Evolutionary conservation across 53 echinoderm and acorn worm genomes (phyloP).

Genomic region (Paelopatides confundens): DNA sequence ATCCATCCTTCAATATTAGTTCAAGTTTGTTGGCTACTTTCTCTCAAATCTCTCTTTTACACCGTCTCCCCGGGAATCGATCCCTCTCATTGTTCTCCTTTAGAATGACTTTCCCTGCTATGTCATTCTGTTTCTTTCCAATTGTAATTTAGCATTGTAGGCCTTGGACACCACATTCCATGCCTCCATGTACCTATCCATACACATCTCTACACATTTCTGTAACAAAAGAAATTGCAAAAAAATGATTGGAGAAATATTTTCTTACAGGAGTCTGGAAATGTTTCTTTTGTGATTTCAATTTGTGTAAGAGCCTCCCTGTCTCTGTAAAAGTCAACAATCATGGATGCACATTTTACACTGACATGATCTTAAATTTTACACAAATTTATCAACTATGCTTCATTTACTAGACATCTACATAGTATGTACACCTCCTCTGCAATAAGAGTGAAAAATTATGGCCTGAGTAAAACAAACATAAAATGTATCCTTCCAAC

Average conservation of each 20-base stretch:
- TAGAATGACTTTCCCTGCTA: conserved; percentile 11
- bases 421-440: no score
- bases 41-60: no score
- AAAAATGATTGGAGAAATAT: background rate
- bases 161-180: conserved; percentile 97
- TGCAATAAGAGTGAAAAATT: no score
- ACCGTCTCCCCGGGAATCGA: background rate
- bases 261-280: background rate
- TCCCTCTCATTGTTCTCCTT: background rate
- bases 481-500: no score
- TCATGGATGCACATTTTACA: no score
- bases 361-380: background rate
- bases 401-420: no score
- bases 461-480: no score
- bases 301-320: no score
- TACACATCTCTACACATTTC: conserved; percentile 99
- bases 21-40: no score
- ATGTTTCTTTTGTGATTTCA: background rate
- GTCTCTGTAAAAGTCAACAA: no score
- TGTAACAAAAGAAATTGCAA: conserved; percentile 35
- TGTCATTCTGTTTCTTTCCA: conserved; percentile 80
- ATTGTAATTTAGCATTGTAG: conserved; percentile 87
- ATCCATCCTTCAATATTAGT: no score
- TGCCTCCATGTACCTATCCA: conserved; percentile 99
- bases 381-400: no score